These are phyloP conservation scores for Dryobates pubescens DNA, from an alignment of 2,797 vertebrate genomes.

Conservation along the genomic window DNA sequence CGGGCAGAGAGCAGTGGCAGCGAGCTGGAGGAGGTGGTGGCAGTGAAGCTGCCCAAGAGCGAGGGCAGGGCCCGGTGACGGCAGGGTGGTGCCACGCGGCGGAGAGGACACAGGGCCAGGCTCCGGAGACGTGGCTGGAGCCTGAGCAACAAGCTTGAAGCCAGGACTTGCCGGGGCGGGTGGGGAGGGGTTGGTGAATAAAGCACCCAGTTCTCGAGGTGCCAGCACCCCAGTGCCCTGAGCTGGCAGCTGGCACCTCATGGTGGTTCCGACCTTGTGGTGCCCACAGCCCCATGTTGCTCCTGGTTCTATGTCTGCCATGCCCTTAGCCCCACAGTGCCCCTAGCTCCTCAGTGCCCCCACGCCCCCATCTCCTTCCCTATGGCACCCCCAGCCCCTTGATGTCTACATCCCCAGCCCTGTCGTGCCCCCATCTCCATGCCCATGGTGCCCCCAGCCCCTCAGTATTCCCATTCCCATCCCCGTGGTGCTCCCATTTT, in stretches of 20 bases:
- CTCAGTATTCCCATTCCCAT: neutral
- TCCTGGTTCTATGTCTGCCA: neutral
- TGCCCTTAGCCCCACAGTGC: neutral
- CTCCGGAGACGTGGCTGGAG: neutral
- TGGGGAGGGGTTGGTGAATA: neutral
- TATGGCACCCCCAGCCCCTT: neutral
- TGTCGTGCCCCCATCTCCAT: neutral
- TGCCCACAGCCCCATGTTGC: neutral
- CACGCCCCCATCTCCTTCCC: neutral
- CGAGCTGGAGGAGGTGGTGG: conserved; percentile 19
- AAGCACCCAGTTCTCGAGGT: neutral
- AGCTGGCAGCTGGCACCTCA: neutral
- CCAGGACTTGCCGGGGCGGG: neutral
- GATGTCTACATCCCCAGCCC: neutral
- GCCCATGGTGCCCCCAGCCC: neutral
- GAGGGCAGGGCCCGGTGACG: neutral
- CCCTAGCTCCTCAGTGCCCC: neutral
- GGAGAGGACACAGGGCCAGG: fast-evolving
- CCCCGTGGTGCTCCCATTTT: neutral
- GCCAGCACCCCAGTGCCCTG: neutral
- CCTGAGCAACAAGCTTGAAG: neutral
- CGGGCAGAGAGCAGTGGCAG: neutral
- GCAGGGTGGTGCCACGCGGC: neutral
- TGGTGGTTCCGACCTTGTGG: neutral
- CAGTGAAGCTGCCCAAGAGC: neutral